Conservation (phyloP, 2,113 vertebrate genomes). For the Poicephalus gulielmi region DNA sequence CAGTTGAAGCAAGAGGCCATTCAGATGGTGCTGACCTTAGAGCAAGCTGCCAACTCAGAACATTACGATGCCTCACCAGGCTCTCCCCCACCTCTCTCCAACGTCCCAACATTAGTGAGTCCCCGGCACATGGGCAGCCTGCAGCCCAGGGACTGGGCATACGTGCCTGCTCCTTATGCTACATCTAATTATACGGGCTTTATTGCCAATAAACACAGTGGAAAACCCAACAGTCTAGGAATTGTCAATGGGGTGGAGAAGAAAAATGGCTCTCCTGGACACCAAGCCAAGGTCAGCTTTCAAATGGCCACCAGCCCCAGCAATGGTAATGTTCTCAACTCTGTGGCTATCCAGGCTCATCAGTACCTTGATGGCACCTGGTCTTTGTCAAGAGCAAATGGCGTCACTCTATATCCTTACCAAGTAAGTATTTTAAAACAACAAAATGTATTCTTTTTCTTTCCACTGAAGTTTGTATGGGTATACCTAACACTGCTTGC, state of each 20-base stretch:
- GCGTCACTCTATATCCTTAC: slow-evolving; percentile 94
- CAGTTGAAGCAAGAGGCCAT: slow-evolving; percentile 97
- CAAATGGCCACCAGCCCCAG: slow-evolving; percentile 84
- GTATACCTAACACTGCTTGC: neutral
- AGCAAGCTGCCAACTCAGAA: slow-evolving; percentile 81
- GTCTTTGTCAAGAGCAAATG: slow-evolving; percentile 87
- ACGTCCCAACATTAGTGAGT: slow-evolving; percentile 71
- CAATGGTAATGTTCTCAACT: slow-evolving; percentile 81
- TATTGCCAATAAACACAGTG: slow-evolving; percentile 77
- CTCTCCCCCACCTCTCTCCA: slow-evolving; percentile 80
- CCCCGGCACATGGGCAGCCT: slow-evolving; percentile 73
- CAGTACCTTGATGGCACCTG: slow-evolving; percentile 84
- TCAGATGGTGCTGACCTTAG: slow-evolving; percentile 89
- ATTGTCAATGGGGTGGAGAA: slow-evolving; percentile 86
- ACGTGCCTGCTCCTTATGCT: slow-evolving; percentile 76
- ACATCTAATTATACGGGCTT: slow-evolving; percentile 77
- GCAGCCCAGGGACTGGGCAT: slow-evolving; percentile 82
- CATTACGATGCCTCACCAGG: slow-evolving; percentile 85
- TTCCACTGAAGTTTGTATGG: neutral
- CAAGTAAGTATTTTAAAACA: slow-evolving; percentile 81
- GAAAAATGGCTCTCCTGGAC: slow-evolving; percentile 85
- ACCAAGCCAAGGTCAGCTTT: slow-evolving; percentile 81
- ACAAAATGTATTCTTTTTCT: fast-evolving
- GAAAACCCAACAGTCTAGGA: slow-evolving; percentile 90
- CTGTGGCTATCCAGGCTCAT: slow-evolving; percentile 86